Percentiles rank a stretch among this genome's conserved stretches.
These are phyloP conservation scores for Sycophaga agraensis DNA, from an alignment of 1,140 invertebrate genomes.

Conservation along the genomic window DNA sequence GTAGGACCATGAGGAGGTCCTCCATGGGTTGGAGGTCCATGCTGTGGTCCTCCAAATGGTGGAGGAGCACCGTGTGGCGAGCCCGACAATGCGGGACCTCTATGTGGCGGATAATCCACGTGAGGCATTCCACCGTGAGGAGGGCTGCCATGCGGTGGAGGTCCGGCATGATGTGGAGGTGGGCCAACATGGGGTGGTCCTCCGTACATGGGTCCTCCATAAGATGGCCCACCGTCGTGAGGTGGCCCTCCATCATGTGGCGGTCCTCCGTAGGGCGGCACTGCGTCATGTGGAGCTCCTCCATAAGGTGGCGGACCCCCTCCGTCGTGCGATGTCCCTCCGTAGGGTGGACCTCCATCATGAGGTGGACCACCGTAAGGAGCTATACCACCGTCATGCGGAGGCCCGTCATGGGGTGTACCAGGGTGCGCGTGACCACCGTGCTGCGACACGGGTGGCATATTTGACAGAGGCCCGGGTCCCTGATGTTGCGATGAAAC, in stretches of 20 bases:
- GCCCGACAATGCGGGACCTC: background rate
- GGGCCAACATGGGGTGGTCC: background rate
- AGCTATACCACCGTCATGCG: constrained; percentile 3
- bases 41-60: constrained; percentile 3
- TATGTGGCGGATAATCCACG: constrained; percentile 10
- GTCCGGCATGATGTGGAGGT: background rate
- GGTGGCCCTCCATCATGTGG: background rate
- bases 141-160: constrained; percentile 8
- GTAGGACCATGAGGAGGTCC: constrained; percentile 2
- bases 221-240: background rate
- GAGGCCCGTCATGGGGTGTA: background rate
- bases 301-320: constrained; percentile 2
- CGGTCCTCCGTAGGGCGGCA: background rate
- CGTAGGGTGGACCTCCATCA: background rate
- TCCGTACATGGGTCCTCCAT: constrained; percentile 5
- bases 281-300: background rate
- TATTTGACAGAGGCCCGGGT: no score
- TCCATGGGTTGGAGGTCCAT: background rate
- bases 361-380: constrained; percentile 4
- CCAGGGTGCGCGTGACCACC: background rate
- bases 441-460: constrained; percentile 6
- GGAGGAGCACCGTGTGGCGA: constrained; percentile 8
- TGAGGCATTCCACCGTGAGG: constrained; percentile 21
- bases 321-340: background rate
- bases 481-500: background rate